A percentile compares a stretch with the other conserved stretches of the same genome.
These are phyloP conservation scores for Oreocharis arfaki DNA, from an alignment of 2,113 vertebrate genomes.

Conservation along the genomic window DNA sequence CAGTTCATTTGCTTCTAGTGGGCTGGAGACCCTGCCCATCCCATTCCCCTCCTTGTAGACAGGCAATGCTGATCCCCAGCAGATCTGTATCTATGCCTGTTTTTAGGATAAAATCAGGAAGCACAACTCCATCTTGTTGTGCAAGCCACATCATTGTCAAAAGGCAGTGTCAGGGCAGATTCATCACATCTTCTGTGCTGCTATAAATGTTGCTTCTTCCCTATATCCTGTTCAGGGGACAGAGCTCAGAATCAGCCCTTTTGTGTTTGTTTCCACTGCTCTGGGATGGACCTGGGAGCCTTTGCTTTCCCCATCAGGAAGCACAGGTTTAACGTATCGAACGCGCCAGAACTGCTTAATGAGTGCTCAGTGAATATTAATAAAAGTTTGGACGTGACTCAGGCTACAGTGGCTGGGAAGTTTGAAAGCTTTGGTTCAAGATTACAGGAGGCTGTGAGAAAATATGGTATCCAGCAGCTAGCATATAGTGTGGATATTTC, in stretches of 20 bases:
- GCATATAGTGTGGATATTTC: slow-evolving; percentile 72
- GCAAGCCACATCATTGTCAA: background rate
- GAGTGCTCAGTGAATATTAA: slow-evolving; percentile 68
- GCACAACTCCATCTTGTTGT: background rate
- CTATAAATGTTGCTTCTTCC: background rate
- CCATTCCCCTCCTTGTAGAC: background rate
- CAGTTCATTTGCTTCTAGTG: background rate
- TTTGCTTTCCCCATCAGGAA: slow-evolving; percentile 45
- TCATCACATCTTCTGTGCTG: background rate
- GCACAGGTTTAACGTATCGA: slow-evolving; percentile 14
- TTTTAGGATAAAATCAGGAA: background rate
- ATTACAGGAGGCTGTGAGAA: slow-evolving; percentile 69
- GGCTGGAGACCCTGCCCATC: background rate
- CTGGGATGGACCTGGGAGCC: background rate
- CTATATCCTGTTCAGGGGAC: background rate
- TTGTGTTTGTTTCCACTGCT: slow-evolving; percentile 8
- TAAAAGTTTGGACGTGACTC: slow-evolving; percentile 65
- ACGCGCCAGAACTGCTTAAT: slow-evolving; percentile 42
- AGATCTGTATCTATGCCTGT: background rate
- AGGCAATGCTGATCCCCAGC: fast-evolving
- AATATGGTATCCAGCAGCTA: slow-evolving; percentile 66
- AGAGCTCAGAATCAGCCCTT: background rate
- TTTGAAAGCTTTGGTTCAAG: slow-evolving; percentile 68
- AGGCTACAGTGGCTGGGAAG: slow-evolving; percentile 63
- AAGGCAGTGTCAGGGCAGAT: background rate